These are phyloP conservation scores for Drosophila cardini DNA, from an alignment of 1,140 invertebrate species.

Conservation along the genomic window DNA sequence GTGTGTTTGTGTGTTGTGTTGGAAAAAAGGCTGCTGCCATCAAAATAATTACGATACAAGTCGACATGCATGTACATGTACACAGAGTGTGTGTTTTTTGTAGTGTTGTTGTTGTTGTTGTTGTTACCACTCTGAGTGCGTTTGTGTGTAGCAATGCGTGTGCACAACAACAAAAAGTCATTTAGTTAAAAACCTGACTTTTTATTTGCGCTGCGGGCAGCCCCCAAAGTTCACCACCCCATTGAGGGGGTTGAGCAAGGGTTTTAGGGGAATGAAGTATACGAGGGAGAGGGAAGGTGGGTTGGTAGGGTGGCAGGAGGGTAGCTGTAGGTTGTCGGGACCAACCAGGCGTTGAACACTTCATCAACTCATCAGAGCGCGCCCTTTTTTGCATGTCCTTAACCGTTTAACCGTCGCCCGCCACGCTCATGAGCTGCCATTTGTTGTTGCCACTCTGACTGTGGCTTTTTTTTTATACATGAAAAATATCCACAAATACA, in stretches of 20 bases:
- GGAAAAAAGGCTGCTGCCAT: slow-evolving; percentile 73
- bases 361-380: slow-evolving; percentile 82
- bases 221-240: slow-evolving; percentile 41
- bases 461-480: slow-evolving; percentile 23
- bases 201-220: slow-evolving; percentile 77
- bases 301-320: not conserved
- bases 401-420: slow-evolving; percentile 72
- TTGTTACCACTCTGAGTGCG: slow-evolving; percentile 68
- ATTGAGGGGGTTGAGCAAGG: not conserved
- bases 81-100: slow-evolving; percentile 18
- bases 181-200: slow-evolving; percentile 83
- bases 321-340: slow-evolving; percentile 18
- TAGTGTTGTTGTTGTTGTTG: slow-evolving; percentile 24
- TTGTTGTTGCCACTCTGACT: slow-evolving; percentile 58
- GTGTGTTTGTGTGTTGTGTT: slow-evolving; percentile 22
- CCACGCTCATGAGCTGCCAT: slow-evolving; percentile 59
- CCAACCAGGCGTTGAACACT: slow-evolving; percentile 80
- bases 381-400: slow-evolving; percentile 81
- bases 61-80: slow-evolving; percentile 69
- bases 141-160: slow-evolving; percentile 82
- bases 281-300: too few relatives aligned
- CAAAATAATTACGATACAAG: slow-evolving; percentile 82
- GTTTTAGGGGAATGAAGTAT: not conserved
- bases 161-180: slow-evolving; percentile 83
- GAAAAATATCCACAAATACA: slow-evolving; percentile 16